phyloP scores from a whole-genome alignment of 2,888 invertebrate species.

The Tipula lateralis region DNA sequence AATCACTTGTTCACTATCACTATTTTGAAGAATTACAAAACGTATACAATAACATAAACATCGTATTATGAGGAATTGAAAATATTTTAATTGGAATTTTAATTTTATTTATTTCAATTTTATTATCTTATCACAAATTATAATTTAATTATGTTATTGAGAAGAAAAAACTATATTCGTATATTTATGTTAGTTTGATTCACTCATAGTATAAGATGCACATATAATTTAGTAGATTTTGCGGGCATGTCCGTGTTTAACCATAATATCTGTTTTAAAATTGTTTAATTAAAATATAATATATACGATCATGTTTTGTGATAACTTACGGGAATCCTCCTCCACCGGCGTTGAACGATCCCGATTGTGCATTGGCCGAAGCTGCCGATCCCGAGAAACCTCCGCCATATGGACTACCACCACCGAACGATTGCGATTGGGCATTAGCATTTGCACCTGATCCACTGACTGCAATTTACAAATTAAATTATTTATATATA shows the following conservation, averaged over 20 bases:
- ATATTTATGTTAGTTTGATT: too few species aligned
- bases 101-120: background rate
- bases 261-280: background rate
- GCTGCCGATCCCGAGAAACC: background rate
- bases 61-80: background rate
- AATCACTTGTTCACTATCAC: too few species aligned
- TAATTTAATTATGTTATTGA: background rate
- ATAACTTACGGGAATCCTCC: constrained; percentile 6
- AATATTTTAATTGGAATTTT: background rate
- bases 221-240: background rate
- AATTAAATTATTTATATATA: background rate
- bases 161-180: too few species aligned
- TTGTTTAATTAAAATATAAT: background rate
- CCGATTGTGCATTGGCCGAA: background rate
- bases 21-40: too few species aligned
- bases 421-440: background rate
- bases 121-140: background rate
- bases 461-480: background rate
- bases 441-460: background rate
- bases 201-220: too few species aligned
- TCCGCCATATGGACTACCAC: background rate
- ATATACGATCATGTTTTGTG: too few species aligned
- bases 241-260: background rate
- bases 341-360: background rate
- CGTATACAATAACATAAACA: too few species aligned